Percentiles rank a stretch among this genome's conserved stretches.
phyloP scores from a whole-genome alignment of 2,113 vertebrate genomes.

The Paradisaea rubra region DNA sequence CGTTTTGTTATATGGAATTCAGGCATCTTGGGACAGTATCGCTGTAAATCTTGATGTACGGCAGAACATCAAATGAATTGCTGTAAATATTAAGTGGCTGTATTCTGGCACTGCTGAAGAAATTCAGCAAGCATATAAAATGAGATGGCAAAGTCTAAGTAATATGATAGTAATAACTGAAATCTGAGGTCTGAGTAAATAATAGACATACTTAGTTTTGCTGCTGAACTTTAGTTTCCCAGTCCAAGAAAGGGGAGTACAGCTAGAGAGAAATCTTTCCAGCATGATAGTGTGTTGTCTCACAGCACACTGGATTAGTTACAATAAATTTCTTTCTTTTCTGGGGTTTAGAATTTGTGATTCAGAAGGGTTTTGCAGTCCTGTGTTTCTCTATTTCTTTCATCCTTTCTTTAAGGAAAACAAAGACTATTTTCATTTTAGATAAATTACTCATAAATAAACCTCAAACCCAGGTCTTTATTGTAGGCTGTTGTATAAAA shows the following conservation, averaged over 20 bases:
- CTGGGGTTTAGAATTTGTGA: background rate
- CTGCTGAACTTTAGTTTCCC: background rate
- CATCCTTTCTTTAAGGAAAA: background rate
- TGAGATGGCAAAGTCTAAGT: background rate
- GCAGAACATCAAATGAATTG: conserved; percentile 48
- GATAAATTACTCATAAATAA: background rate
- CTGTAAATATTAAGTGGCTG: conserved; percentile 54
- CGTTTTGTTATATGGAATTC: conserved; percentile 31
- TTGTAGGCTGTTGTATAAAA: background rate
- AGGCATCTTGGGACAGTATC: background rate
- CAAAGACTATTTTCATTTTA: background rate
- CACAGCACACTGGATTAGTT: background rate
- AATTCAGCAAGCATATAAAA: background rate
- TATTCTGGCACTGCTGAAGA: conserved; percentile 5
- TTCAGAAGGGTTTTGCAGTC: background rate
- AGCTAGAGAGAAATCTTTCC: background rate
- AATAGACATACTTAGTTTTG: background rate
- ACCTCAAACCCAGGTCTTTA: background rate
- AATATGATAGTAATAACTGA: background rate
- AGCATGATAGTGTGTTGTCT: background rate
- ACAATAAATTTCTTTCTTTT: background rate
- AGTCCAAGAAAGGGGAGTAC: background rate
- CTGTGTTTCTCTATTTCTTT: background rate
- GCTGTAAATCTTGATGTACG: conserved; percentile 30
- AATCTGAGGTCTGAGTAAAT: conserved; percentile 13